A percentile compares a stretch with the other conserved stretches of the same genome.
Conservation (phyloP, 2,888 invertebrate genomes). For the Leptinotarsa rubiginosa region DNA sequence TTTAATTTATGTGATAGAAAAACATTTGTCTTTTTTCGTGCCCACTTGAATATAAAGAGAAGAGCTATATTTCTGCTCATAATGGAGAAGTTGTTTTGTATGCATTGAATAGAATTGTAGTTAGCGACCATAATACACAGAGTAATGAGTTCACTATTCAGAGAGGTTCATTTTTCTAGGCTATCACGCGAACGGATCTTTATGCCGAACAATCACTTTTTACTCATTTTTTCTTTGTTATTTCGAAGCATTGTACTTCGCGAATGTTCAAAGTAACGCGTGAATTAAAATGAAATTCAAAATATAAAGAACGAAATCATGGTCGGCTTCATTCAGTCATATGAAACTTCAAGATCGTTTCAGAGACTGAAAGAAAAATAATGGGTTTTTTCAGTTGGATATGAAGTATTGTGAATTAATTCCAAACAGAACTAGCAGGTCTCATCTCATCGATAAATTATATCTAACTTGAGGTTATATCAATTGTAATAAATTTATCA, state of each 20-base stretch:
- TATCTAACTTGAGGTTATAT: too few relatives aligned
- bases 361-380: too few relatives aligned
- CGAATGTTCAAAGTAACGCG: not conserved
- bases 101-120: not conserved
- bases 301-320: not conserved
- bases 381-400: too few relatives aligned
- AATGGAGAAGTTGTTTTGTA: not conserved
- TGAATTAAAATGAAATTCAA: not conserved
- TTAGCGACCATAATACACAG: not conserved
- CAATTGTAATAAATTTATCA: too few relatives aligned
- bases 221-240: not conserved
- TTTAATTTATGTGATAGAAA: not conserved
- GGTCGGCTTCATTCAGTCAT: too few relatives aligned
- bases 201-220: not conserved
- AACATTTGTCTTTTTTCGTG: not conserved
- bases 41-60: not conserved
- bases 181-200: not conserved
- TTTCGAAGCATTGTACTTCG: not conserved
- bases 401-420: too few relatives aligned
- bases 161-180: not conserved
- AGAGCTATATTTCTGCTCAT: not conserved
- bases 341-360: too few relatives aligned
- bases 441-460: too few relatives aligned
- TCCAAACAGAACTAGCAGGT: too few relatives aligned
- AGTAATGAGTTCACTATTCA: not conserved